Conservation (phyloP, 2,113 vertebrate species). For the Xerus inauris region DNA sequence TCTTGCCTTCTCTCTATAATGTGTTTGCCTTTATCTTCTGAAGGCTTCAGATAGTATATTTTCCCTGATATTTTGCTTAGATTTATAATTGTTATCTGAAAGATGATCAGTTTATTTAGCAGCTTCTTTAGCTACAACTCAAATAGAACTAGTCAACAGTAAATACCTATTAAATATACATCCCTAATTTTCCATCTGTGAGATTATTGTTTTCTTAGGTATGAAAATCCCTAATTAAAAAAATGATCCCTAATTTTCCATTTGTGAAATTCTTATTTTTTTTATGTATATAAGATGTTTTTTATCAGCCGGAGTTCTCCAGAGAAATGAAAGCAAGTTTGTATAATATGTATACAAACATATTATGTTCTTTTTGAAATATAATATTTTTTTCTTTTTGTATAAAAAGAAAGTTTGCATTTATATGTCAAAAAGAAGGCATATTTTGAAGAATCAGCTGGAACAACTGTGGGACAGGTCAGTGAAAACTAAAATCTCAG, state of each 20-base stretch:
- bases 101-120: background rate
- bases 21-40: background rate
- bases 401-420: too few relatives aligned
- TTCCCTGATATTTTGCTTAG: background rate
- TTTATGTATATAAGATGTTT: background rate
- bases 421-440: background rate
- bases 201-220: background rate
- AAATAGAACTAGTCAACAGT: background rate
- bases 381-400: too few relatives aligned
- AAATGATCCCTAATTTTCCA: background rate
- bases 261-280: background rate
- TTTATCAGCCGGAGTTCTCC: background rate
- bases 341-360: too few relatives aligned
- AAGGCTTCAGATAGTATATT: background rate
- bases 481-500: background rate
- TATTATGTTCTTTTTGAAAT: too few relatives aligned
- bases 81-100: background rate
- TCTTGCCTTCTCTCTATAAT: background rate
- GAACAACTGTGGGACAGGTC: background rate
- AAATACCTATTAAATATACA: background rate
- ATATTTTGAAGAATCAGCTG: background rate
- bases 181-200: background rate
- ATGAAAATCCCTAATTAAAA: background rate
- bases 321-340: background rate
- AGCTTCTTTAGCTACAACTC: background rate